A percentile compares a stretch with the other conserved stretches of the same genome.
phyloP scores from a whole-genome alignment of 2,888 invertebrate genomes.

The Seladonia tumulorum region DNA sequence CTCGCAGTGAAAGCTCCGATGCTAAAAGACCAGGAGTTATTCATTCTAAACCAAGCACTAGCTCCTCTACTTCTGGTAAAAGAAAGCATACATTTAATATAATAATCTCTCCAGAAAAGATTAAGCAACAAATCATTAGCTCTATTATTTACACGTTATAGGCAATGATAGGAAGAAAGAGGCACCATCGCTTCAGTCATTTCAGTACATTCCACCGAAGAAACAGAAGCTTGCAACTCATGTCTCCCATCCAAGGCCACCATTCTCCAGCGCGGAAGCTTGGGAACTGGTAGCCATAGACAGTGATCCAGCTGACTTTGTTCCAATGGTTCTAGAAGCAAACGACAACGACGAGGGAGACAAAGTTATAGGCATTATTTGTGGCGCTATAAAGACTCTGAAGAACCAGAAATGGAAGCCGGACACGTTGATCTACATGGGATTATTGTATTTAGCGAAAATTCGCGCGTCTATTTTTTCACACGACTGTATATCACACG shows the following conservation, averaged over 20 bases:
- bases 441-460: slow-evolving; percentile 92
- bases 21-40: slow-evolving; percentile 86
- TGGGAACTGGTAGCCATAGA: slow-evolving; percentile 92
- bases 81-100: background rate
- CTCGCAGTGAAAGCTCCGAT: slow-evolving; percentile 87
- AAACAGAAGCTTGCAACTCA: slow-evolving; percentile 86
- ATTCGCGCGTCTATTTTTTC: slow-evolving; percentile 91
- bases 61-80: slow-evolving; percentile 78
- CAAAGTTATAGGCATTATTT: slow-evolving; percentile 91
- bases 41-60: slow-evolving; percentile 85
- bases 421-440: slow-evolving; percentile 90
- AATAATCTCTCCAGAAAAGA: background rate
- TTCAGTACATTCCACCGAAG: slow-evolving; percentile 86
- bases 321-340: slow-evolving; percentile 90
- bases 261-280: slow-evolving; percentile 85
- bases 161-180: slow-evolving; percentile 91
- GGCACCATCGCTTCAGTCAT: slow-evolving; percentile 84
- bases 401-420: slow-evolving; percentile 93
- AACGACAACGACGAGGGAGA: slow-evolving; percentile 92
- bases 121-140: background rate
- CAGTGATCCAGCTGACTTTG: slow-evolving; percentile 91
- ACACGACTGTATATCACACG: slow-evolving; percentile 91
- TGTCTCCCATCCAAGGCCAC: slow-evolving; percentile 79
- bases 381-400: slow-evolving; percentile 93
- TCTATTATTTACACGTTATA: slow-evolving; percentile 64